These are phyloP conservation scores for Amaurobius ferox DNA, from an alignment of 2,888 invertebrate genomes.

Conservation along the genomic window DNA sequence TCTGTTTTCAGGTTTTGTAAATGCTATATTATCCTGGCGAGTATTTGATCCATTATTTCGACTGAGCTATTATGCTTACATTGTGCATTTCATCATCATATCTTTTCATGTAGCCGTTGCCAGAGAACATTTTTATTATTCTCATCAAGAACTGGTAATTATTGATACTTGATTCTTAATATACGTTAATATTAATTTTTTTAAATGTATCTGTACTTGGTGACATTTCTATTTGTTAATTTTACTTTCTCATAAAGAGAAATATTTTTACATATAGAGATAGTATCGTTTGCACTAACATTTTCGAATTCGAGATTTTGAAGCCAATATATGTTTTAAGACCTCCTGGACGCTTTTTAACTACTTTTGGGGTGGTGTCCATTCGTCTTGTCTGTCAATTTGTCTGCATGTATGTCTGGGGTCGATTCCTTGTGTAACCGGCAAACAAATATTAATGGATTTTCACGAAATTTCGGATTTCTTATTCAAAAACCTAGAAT, in stretches of 20 bases:
- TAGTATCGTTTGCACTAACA: too few species aligned
- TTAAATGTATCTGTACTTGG: background rate
- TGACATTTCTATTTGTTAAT: background rate
- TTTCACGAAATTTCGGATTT: too few species aligned
- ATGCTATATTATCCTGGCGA: conserved; percentile 44
- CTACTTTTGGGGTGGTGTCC: too few species aligned
- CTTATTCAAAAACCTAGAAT: too few species aligned
- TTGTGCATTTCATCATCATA: conserved; percentile 40
- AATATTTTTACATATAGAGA: too few species aligned
- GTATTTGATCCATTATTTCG: conserved; percentile 54
- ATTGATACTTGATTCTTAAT: background rate
- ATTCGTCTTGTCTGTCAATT: too few species aligned
- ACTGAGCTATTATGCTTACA: conserved; percentile 42
- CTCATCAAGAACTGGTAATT: conserved; percentile 44
- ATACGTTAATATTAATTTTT: background rate
- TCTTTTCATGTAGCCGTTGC: conserved; percentile 16
- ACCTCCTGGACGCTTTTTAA: too few species aligned
- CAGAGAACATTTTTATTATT: conserved; percentile 22
- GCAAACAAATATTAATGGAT: too few species aligned
- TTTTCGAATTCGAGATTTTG: too few species aligned
- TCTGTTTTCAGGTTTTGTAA: conserved; percentile 41
- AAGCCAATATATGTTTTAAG: too few species aligned
- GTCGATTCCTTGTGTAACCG: too few species aligned
- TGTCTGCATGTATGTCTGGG: too few species aligned
- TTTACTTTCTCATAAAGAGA: background rate